These are phyloP conservation scores for Chelon auratus DNA, from an alignment of 2,797 vertebrate genomes.

Conservation along the genomic window DNA sequence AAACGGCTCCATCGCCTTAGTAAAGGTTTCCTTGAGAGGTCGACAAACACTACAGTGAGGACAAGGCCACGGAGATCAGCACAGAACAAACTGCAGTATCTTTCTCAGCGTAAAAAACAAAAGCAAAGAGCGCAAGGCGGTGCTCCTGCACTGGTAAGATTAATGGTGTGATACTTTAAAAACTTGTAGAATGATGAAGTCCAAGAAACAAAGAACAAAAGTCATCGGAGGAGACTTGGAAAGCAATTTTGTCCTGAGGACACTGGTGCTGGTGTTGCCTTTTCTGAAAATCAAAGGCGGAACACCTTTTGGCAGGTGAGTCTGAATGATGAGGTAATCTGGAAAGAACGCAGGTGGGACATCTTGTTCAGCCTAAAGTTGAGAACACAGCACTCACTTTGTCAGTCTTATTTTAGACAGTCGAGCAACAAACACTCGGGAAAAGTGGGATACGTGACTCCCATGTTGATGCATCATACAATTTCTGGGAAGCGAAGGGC, in stretches of 20 bases:
- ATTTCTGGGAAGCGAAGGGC: conserved; percentile 64
- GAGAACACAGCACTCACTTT: conserved; percentile 26
- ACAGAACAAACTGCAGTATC: background rate
- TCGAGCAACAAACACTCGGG: conserved; percentile 14
- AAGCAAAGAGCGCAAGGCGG: background rate
- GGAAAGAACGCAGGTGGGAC: conserved; percentile 40
- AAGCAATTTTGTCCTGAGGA: conserved; percentile 37
- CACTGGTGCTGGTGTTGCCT: conserved; percentile 10
- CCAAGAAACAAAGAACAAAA: conserved; percentile 30
- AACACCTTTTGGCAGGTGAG: conserved; percentile 41
- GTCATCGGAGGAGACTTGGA: conserved; percentile 1
- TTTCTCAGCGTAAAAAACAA: conserved; percentile 9
- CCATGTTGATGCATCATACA: conserved; percentile 49
- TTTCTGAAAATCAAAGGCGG: conserved; percentile 46
- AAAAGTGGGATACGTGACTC: conserved; percentile 37
- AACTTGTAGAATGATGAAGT: conserved; percentile 32
- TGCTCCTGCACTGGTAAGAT: conserved; percentile 22
- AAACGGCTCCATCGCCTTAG: conserved; percentile 3
- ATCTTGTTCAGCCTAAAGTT: conserved; percentile 27
- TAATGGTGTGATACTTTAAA: conserved; percentile 35
- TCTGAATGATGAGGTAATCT: conserved; percentile 40
- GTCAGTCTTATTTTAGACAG: conserved; percentile 23
- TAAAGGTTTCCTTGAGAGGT: conserved; percentile 29
- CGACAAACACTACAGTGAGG: background rate
- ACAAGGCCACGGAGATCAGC: background rate